A percentile compares a stretch with the other conserved stretches of the same genome.
These are phyloP conservation scores for Gymnogyps californianus DNA, from an alignment of 2,113 vertebrate genomes.

Conservation along the genomic window DNA sequence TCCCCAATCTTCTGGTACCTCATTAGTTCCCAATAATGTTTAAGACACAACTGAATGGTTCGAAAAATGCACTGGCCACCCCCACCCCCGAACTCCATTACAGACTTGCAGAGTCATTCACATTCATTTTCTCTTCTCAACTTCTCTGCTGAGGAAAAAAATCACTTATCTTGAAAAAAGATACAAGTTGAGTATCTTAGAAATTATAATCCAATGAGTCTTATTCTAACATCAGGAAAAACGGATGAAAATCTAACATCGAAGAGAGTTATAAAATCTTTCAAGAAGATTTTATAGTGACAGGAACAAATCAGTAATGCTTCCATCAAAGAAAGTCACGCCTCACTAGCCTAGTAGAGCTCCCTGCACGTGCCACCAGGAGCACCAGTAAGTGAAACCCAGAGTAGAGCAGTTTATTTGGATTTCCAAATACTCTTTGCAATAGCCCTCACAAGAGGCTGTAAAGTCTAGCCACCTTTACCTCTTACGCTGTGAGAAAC, in stretches of 20 bases:
- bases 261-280: background rate
- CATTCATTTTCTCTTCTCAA: background rate
- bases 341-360: background rate
- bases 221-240: background rate
- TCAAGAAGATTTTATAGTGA: background rate
- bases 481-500: background rate
- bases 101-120: slow-evolving; percentile 9
- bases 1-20: background rate
- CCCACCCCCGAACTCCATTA: background rate
- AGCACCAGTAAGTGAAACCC: background rate
- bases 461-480: background rate
- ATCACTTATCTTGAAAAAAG: background rate
- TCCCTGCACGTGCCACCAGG: background rate
- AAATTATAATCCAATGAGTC: background rate
- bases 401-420: background rate
- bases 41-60: background rate
- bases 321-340: background rate
- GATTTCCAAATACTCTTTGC: background rate
- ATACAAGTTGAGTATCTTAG: background rate
- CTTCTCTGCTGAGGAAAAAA: background rate
- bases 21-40: background rate
- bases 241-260: background rate
- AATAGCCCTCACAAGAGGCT: background rate
- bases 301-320: background rate
- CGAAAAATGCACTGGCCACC: background rate